Conservation (phyloP, 2,888 invertebrate species). For the Siphonodentalium dalli region DNA sequence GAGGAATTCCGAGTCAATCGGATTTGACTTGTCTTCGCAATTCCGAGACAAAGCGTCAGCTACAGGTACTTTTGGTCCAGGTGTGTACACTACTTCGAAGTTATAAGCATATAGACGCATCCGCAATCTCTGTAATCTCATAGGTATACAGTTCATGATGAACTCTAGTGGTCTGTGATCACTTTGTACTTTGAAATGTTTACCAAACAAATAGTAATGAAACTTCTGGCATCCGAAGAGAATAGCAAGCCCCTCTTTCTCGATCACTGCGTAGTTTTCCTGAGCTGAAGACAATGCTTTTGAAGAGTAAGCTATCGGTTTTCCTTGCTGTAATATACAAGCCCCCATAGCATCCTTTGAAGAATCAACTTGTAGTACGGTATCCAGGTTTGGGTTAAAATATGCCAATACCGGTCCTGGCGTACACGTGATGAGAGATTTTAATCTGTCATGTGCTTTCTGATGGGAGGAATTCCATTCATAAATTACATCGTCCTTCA, state of each 20-base stretch:
- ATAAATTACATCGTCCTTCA: too few species aligned
- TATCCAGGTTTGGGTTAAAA: conserved; percentile 12
- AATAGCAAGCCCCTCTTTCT: conserved; percentile 27
- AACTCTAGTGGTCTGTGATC: conserved; percentile 25
- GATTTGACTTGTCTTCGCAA: too few species aligned
- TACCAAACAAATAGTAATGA: conserved; percentile 26
- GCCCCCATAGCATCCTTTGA: conserved; percentile 20
- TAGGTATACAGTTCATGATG: too few species aligned
- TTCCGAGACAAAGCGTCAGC: too few species aligned
- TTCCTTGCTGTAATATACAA: conserved; percentile 20
- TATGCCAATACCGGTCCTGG: conserved; percentile 22
- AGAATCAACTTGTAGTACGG: conserved; percentile 20
- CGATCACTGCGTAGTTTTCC: conserved; percentile 31
- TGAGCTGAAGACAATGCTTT: conserved; percentile 25
- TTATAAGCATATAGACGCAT: too few species aligned
- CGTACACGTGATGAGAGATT: conserved; percentile 9
- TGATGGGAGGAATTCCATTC: conserved; percentile 6
- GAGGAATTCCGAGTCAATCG: conserved; percentile 1
- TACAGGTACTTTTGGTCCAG: too few species aligned
- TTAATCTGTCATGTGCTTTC: conserved; percentile 12
- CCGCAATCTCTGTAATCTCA: too few species aligned
- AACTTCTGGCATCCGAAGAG: conserved; percentile 25
- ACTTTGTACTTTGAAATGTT: conserved; percentile 20
- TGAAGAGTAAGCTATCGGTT: conserved; percentile 27
- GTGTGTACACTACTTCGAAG: too few species aligned